A percentile compares a stretch with the other conserved stretches of the same genome.
Conservation (phyloP, 2,113 vertebrate species). For the Trogon melanurus region DNA sequence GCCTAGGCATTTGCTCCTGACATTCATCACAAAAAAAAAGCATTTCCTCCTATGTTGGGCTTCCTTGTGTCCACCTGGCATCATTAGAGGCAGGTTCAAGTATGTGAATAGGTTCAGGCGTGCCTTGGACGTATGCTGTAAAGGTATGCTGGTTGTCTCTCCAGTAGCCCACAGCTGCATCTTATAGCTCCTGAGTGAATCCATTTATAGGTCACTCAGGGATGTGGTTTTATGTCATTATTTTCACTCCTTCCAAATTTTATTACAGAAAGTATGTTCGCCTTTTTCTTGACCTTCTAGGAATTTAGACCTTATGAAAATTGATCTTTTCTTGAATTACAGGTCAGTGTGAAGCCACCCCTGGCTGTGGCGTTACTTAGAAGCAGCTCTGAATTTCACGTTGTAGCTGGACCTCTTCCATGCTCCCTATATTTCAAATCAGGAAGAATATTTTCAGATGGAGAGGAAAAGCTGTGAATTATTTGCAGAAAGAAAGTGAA, state of each 20-base stretch:
- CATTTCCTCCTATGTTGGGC: not conserved
- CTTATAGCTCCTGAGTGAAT: not conserved
- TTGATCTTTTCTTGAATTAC: not conserved
- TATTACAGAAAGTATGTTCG: not conserved
- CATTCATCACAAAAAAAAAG: not conserved
- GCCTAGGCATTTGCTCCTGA: not conserved
- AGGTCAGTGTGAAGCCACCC: not conserved
- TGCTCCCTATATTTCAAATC: not conserved
- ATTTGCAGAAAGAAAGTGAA: not conserved
- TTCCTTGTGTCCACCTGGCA: not conserved
- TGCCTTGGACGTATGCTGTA: not conserved
- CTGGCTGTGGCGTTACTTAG: not conserved
- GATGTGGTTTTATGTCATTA: not conserved
- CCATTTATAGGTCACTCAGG: not conserved
- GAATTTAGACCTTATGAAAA: not conserved
- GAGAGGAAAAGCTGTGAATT: not conserved
- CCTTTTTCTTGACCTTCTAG: not conserved
- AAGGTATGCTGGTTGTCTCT: not conserved
- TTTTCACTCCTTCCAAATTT: not conserved
- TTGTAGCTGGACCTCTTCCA: not conserved
- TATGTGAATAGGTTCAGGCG: not conserved
- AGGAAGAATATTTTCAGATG: not conserved
- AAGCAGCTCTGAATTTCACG: conserved; percentile 8
- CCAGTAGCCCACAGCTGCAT: not conserved
- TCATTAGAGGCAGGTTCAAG: not conserved